Base-by-base conservation (phyloP, 2,113 vertebrate genomes). In the Paraplagusia blochii region DNA sequence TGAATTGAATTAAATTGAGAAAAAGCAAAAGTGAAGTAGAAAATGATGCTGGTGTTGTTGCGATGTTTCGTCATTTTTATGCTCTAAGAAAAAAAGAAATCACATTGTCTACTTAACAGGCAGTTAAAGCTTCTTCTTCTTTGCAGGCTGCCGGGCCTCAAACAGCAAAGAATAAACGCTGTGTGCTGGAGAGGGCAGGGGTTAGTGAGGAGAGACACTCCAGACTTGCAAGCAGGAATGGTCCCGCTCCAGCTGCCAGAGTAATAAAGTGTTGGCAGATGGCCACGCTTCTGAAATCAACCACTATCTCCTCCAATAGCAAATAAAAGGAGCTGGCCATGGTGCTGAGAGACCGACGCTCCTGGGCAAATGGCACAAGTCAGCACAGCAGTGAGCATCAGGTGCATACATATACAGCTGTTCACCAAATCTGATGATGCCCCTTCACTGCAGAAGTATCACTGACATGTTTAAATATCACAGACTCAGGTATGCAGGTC, bases 271-370 rank as follows among this genome's bases (percentile, higher is more conserved):
- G 65, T 35, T 82, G 81, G 79, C 72, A 56, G 71, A 83, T 85
- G 80, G 81, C 80, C 77, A 50, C 45, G 73, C 80, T 83, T 60
- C 85, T 86, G 85, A 87, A 88, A 86, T 73, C 76, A 76, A 58
- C 59, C 54, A 16, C 74, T 59, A 70, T 85, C 71, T 78, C 66
- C 60, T 44, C 62, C 69, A 73, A 80, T 46, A 39, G 48, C 44
- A 62, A 51, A 72, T 73, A 59, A 68, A 83, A 54, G 57, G 57
- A 76, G 58, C 72, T 81, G 65, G 59, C 79, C 65, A 0, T 44
- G 69, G 74, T 79, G 66, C 84, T 50, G 70, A 85, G 62, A 72
- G 58, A 65, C 55, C 47, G 36, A 70, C 0, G 70, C 78, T 60
- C 67, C 72, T 10, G 45, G 52, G 71, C 58, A 46, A 79, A 84